Base-by-base conservation (phyloP, 53 echinoderm and acorn worm species). In the Echinarachnius parma region DNA sequence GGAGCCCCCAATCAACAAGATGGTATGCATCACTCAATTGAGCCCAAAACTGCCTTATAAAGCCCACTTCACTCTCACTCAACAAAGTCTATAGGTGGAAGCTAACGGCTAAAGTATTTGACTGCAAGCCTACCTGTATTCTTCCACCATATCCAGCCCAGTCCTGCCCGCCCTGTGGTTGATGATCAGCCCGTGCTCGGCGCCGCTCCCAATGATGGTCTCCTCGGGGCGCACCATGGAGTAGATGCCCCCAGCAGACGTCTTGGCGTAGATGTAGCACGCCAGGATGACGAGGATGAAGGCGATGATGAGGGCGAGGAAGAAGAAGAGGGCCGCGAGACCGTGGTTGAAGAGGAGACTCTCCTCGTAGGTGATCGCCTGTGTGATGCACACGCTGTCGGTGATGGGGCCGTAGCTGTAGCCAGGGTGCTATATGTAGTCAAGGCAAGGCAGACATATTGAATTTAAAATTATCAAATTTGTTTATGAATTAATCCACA, bases 171-270 rank as follows among this genome's bases (percentile, higher is more conserved):
- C 57, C 21, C 57, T 25, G 26, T 56, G 74, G 9, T 72, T 72
- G 29, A 72, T 72, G 7, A 72, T 72, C 20, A 72, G 74, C 4
- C 74, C 74, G 10, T 57, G 37, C 37, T 72, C 27, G 5, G 57
- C 27, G 9, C 23, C 57, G 56, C 39, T 72, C 39, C 35, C 36
- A 2, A 57, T 34, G 13, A 72, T 72, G 7, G 74, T 72, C 19
- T 86, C 86, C 46, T 62, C 33, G 0, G 92, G 88, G 21, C 91
- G 87, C 28, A 95, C 87, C 9, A 80, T 82, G 53, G 91, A 81
- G 48, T 83, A 91, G 8, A 87, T 84, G 19, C 82, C 90, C 46
- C 53, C 78, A n/a, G 45, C 26, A 11, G 71, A 80, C 34, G 50
- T 64, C 77, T 82, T 75, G 48, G 87, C 78, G 53, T 75, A 82